These are phyloP conservation scores for Aegotheles bennettii DNA, from an alignment of 2,113 vertebrate species.

Conservation along the genomic window DNA sequence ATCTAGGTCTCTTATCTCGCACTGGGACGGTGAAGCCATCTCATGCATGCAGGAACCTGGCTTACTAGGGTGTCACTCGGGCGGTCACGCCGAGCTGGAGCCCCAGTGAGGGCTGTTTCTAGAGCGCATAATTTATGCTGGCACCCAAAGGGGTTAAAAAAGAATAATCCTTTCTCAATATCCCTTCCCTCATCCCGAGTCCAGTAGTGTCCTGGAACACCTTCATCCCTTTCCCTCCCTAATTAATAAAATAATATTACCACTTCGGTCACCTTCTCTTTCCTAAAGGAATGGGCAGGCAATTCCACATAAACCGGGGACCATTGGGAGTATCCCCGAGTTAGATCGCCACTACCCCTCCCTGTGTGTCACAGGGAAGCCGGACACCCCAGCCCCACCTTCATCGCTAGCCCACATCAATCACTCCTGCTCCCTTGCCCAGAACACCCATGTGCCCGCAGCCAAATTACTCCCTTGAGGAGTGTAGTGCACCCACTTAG, in stretches of 20 bases:
- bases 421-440: background rate
- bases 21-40: background rate
- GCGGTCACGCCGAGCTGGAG: background rate
- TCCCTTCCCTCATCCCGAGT: background rate
- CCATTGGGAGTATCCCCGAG: background rate
- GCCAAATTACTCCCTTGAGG: background rate
- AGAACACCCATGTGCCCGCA: background rate
- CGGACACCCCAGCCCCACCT: background rate
- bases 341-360: background rate
- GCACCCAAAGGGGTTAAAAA: background rate
- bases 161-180: background rate
- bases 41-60: background rate
- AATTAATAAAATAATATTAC: slow-evolving; percentile 9
- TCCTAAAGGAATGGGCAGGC: background rate
- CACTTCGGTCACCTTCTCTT: background rate
- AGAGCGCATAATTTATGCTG: rapidly evolving
- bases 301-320: background rate
- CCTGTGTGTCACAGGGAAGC: background rate
- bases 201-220: background rate
- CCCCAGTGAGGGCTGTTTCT: background rate
- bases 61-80: background rate
- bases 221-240: background rate
- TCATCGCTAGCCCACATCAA: background rate
- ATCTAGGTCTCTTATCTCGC: background rate
- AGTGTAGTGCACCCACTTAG: background rate